Conservation (phyloP, 2,888 invertebrate genomes). For the Cheilosia grossa region DNA sequence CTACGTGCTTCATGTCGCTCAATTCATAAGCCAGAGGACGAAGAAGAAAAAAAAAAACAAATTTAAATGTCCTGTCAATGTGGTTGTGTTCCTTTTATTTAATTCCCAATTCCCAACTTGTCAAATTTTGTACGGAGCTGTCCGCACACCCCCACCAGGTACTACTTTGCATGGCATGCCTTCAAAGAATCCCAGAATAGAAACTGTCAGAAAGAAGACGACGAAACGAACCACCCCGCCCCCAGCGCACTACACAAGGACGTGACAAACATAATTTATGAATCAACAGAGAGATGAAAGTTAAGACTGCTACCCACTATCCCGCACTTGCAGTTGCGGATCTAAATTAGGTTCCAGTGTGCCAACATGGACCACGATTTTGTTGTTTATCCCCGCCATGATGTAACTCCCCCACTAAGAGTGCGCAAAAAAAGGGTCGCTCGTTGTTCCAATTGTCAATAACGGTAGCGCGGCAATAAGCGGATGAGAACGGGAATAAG, state of each 20-base stretch:
- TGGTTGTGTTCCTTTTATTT: constrained; percentile 63
- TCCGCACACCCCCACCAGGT: constrained; percentile 26
- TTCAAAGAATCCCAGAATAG: constrained; percentile 56
- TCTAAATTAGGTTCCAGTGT: constrained; percentile 68
- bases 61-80: constrained; percentile 70
- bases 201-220: constrained; percentile 49
- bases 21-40: constrained; percentile 1
- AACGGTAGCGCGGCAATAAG: constrained; percentile 41
- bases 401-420: constrained; percentile 11
- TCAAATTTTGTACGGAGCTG: constrained; percentile 63
- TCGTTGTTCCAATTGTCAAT: constrained; percentile 43
- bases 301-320: not conserved
- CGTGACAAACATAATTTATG: constrained; percentile 71
- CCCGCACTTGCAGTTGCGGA: constrained; percentile 33
- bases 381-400: constrained; percentile 67
- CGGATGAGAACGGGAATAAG: constrained; percentile 54
- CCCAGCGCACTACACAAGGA: constrained; percentile 27
- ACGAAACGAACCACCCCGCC: not conserved
- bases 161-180: constrained; percentile 47
- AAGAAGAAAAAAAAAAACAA: constrained; percentile 41
- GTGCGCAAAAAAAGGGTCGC: constrained; percentile 17
- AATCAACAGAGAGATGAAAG: constrained; percentile 53
- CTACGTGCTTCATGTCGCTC: constrained; percentile 46
- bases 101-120: constrained; percentile 66
- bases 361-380: constrained; percentile 49